Evolutionary conservation across 2,113 vertebrate genomes (phyloP), one percentile per base, ranked within the genome.

Genomic region (Emberiza fucata): DNA sequence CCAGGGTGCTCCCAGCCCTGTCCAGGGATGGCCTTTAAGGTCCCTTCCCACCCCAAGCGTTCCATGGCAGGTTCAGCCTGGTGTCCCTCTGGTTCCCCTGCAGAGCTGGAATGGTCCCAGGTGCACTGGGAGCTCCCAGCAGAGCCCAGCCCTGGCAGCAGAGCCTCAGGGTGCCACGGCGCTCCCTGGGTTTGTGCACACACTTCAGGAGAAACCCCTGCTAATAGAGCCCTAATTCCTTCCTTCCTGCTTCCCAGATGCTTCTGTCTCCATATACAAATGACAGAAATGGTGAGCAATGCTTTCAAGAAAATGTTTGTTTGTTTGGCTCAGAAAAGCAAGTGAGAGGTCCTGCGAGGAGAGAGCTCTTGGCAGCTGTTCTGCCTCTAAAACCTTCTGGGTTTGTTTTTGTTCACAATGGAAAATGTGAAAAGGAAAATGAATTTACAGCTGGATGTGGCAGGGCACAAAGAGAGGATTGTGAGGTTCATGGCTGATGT

Each of bases 221-320:
- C 86, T 96, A 95, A 96, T 91, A 82, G 77, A 81, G 53, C 33
- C 81, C 68, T 95, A n/a, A 92, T 95, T 84, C 33, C 90, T 90
- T 95, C 94, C 88, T 94, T 92, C 90, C 95, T 96, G 95, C 93
- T 80, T 86, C 93, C 88, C 84, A 92, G 88, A 83, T 81, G 90
- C 94, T 84, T 40, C 89, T 89, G 92, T 47, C 90, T 89, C 82
- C 70, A 28, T 29, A 17, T 17, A 61, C 77, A 85, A 75, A 85
- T 81, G 83, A 59, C 81, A 95, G 92, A 81, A 87, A 81, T 7
- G 48, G 79, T 71, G 77, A 91, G n/a, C 86, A 42, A 14, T 50
- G 80, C 76, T 86, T 83, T 83, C 54, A 66, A 84, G 77, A 73
- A 71, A 40, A 59, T 23, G 27, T 73, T 88, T 94, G 19, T 88